phyloP scores from a whole-genome alignment of 2,888 invertebrate genomes.

The Drosophila paranaensis region DNA sequence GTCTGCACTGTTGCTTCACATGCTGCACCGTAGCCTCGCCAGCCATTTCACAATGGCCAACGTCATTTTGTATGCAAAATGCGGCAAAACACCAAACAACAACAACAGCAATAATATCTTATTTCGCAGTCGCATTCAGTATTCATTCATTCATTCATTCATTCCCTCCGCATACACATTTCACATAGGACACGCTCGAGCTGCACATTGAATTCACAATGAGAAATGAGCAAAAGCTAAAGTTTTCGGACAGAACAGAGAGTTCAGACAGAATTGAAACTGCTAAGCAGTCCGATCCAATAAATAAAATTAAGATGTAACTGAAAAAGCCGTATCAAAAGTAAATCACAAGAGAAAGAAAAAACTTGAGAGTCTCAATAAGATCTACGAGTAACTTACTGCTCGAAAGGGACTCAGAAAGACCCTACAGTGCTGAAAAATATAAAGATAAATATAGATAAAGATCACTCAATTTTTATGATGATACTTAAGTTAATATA shows the following conservation, averaged over 20 bases:
- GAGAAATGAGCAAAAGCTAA: background rate
- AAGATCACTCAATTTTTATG: too few relatives aligned
- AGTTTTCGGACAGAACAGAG: background rate
- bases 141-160: constrained; percentile 57
- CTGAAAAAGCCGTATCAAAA: too few relatives aligned
- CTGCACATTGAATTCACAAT: constrained; percentile 18
- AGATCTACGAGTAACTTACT: too few relatives aligned
- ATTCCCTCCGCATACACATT: constrained; percentile 60
- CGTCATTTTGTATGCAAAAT: constrained; percentile 72
- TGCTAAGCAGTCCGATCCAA: background rate
- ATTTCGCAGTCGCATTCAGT: constrained; percentile 36
- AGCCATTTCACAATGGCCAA: constrained; percentile 39
- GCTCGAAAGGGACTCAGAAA: too few relatives aligned
- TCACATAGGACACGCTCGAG: constrained; percentile 28
- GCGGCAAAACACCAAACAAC: constrained; percentile 53
- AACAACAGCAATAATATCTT: constrained; percentile 40
- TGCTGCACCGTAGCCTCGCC: constrained; percentile 41
- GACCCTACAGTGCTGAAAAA: too few relatives aligned
- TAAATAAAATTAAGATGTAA: background rate
- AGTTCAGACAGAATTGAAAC: background rate
- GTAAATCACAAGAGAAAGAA: too few relatives aligned
- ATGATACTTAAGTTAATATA: too few relatives aligned
- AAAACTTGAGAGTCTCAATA: too few relatives aligned
- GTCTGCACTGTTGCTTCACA: constrained; percentile 33
- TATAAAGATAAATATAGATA: too few relatives aligned